Conservation (phyloP, 2,797 vertebrate species). For the Pogoniulus pusillus region DNA sequence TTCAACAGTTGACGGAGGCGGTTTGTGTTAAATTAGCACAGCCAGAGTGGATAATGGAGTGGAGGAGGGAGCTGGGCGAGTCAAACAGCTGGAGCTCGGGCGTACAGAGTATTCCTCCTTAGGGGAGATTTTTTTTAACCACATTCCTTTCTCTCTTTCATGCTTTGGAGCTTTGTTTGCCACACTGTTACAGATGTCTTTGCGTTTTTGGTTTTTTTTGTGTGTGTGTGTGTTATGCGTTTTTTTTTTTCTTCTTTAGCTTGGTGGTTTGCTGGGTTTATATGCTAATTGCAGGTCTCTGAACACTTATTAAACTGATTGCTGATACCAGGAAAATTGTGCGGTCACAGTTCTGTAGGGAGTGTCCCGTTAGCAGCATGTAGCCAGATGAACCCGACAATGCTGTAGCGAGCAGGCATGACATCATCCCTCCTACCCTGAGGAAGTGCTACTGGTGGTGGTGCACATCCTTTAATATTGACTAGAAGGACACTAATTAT, state of each 20-base stretch:
- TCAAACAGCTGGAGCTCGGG: constrained; percentile 62
- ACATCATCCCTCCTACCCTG: constrained; percentile 59
- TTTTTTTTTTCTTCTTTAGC: neutral
- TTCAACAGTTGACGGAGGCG: constrained; percentile 58
- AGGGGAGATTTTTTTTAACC: constrained; percentile 64
- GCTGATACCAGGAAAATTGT: constrained; percentile 61
- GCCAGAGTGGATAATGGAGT: constrained; percentile 44
- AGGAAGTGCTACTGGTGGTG: constrained; percentile 58
- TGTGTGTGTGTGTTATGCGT: no score
- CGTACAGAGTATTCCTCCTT: constrained; percentile 59
- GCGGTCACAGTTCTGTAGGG: constrained; percentile 66
- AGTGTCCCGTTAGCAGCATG: constrained; percentile 64
- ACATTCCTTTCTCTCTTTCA: constrained; percentile 59
- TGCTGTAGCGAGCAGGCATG: constrained; percentile 60
- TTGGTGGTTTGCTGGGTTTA: constrained; percentile 44
- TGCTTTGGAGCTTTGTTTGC: constrained; percentile 67
- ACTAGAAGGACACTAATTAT: neutral
- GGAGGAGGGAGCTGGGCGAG: constrained; percentile 45
- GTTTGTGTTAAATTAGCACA: constrained; percentile 51
- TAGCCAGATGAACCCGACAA: constrained; percentile 57
- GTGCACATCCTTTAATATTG: constrained; percentile 32
- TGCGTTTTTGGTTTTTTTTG: neutral
- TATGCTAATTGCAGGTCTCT: constrained; percentile 66
- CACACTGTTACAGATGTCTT: constrained; percentile 53
- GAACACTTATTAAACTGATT: constrained; percentile 59